Percentiles rank a stretch among this genome's conserved stretches.
Evolutionary conservation across 2,888 invertebrate genomes (phyloP).

Genomic region (Eupithecia abbreviata): DNA sequence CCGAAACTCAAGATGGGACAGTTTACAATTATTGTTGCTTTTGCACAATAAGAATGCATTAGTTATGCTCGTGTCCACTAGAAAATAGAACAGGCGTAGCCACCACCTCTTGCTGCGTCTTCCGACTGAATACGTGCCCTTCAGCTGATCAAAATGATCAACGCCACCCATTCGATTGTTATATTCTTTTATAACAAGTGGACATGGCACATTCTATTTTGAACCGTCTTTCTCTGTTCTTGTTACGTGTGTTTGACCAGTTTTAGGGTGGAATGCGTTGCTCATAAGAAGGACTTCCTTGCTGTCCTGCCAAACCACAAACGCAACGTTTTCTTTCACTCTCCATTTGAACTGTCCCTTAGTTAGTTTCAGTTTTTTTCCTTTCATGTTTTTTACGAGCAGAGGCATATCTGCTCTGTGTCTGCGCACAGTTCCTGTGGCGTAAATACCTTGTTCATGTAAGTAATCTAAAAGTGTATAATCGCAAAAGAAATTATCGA

Average conservation of each 20-base stretch:
- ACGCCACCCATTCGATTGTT: conserved; percentile 41
- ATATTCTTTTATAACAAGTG: conserved; percentile 30
- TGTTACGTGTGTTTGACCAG: conserved; percentile 26
- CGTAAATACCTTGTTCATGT: neutral
- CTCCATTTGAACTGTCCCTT: conserved; percentile 44
- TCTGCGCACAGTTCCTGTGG: conserved; percentile 44
- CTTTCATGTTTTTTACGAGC: neutral
- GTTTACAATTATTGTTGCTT: conserved; percentile 25
- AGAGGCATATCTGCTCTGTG: conserved; percentile 11
- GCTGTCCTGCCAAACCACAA: conserved; percentile 45
- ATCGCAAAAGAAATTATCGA: too few species aligned
- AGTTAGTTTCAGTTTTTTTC: conserved; percentile 32
- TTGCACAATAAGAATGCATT: conserved; percentile 42
- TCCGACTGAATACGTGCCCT: conserved; percentile 41
- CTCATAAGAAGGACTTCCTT: conserved; percentile 42
- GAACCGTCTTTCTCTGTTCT: conserved; percentile 40
- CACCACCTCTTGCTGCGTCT: conserved; percentile 45
- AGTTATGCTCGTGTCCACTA: conserved; percentile 45
- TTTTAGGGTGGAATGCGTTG: conserved; percentile 47
- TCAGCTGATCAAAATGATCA: conserved; percentile 41
- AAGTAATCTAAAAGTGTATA: too few species aligned
- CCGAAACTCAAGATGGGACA: conserved; percentile 44
- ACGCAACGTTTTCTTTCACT: conserved; percentile 42
- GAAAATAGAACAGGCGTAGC: conserved; percentile 46
- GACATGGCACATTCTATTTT: conserved; percentile 35